Conservation (phyloP, 2,797 vertebrate genomes). For the Poecilia wingei region DNA sequence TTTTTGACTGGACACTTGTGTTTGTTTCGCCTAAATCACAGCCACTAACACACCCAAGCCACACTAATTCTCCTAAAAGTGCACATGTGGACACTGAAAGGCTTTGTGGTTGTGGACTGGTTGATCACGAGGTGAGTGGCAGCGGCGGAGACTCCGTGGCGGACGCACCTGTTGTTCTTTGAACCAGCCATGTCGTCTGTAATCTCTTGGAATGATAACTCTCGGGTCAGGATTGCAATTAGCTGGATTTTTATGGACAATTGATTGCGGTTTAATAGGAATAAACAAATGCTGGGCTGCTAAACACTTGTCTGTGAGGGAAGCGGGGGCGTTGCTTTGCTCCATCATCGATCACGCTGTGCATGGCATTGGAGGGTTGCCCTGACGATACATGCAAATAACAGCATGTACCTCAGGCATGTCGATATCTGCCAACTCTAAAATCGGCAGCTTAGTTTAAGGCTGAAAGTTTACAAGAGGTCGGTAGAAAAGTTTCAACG, state of each 20-base stretch:
- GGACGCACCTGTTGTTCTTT: conserved; percentile 51
- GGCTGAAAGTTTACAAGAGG: conserved; percentile 67
- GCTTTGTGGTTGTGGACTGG: conserved; percentile 24
- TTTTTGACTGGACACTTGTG: conserved; percentile 43
- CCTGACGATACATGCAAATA: conserved; percentile 37
- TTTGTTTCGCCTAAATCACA: conserved; percentile 45
- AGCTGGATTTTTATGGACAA: conserved; percentile 33
- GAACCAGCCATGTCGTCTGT: conserved; percentile 22
- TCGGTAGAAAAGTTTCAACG: conserved; percentile 65
- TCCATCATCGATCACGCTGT: conserved; percentile 64
- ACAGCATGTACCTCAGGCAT: conserved; percentile 63
- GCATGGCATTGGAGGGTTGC: conserved; percentile 47
- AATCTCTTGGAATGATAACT: conserved; percentile 33
- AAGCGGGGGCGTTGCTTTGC: conserved; percentile 70
- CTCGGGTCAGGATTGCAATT: conserved; percentile 11
- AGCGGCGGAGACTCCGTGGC: conserved; percentile 27
- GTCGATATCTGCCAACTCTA: conserved; percentile 64
- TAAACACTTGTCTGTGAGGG: conserved; percentile 50
- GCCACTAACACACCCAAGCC: conserved; percentile 35
- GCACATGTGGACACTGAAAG: conserved; percentile 12
- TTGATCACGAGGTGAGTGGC: conserved; percentile 11
- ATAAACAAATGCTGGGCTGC: conserved; percentile 38
- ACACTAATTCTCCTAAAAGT: conserved; percentile 23
- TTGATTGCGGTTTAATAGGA: conserved; percentile 33
- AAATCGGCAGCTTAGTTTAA: conserved; percentile 58